Evolutionary conservation across 1,140 invertebrate genomes (phyloP).

Genomic region (Drosophila obscura): DNA sequence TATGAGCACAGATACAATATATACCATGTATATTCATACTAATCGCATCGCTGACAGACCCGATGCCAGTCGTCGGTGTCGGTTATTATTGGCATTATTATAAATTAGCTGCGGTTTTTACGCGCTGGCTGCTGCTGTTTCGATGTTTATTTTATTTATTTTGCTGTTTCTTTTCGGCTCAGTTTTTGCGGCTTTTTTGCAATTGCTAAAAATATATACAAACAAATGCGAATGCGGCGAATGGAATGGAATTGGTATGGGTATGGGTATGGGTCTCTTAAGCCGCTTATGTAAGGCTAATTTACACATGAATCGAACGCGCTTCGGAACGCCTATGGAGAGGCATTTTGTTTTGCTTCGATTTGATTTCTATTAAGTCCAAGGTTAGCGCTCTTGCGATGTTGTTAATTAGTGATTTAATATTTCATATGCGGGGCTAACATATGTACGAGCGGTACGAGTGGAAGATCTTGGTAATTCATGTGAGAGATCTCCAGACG

Average conservation of each 20-base stretch:
- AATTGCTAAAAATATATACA: conserved; percentile 76
- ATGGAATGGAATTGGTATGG: too few species aligned
- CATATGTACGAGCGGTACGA: background rate
- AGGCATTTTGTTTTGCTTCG: conserved; percentile 62
- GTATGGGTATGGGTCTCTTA: conserved; percentile 31
- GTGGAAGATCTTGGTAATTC: too few species aligned
- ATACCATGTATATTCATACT: background rate
- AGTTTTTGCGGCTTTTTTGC: conserved; percentile 63
- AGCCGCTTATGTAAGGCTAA: conserved; percentile 79
- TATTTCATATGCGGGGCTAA: conserved; percentile 47
- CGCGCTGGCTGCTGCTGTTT: conserved; percentile 24
- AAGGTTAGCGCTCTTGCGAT: conserved; percentile 68
- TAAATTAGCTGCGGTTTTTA: conserved; percentile 72
- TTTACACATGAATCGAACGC: conserved; percentile 78
- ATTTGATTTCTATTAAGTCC: conserved; percentile 81
- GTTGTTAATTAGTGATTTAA: conserved; percentile 77
- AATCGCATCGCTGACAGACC: background rate
- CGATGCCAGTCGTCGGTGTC: conserved; percentile 1
- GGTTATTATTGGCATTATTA: conserved; percentile 52
- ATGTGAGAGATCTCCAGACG: too few species aligned
- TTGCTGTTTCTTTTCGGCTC: conserved; percentile 3
- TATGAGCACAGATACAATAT: conserved; percentile 16
- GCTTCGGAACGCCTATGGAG: conserved; percentile 53
- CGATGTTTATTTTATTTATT: conserved; percentile 33
- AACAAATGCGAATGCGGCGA: conserved; percentile 18